phyloP scores from a whole-genome alignment of 2,797 vertebrate genomes.

The Hirundo rustica region DNA sequence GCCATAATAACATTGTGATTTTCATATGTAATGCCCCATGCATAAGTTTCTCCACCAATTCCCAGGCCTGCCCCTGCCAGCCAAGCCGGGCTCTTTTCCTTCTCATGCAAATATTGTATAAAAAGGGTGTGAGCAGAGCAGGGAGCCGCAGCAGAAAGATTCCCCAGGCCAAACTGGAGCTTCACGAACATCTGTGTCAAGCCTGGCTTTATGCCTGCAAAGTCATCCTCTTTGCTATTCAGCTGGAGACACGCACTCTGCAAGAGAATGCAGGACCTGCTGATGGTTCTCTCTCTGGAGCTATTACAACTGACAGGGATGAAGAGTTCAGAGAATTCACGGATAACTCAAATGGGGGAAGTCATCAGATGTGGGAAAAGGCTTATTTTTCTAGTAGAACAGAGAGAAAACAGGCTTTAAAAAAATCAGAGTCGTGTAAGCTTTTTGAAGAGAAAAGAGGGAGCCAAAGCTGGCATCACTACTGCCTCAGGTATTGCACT shows the following conservation, averaged over 20 bases:
- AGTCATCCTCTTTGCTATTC: neutral
- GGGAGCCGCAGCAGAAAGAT: neutral
- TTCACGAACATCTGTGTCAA: neutral
- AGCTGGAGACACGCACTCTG: fast-evolving
- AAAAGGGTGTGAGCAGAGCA: neutral
- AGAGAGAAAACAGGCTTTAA: neutral
- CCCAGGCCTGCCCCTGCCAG: constrained; percentile 35
- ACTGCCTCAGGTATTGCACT: neutral
- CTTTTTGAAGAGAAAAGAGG: neutral
- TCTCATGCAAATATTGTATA: neutral
- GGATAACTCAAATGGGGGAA: neutral
- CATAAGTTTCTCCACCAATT: constrained; percentile 24
- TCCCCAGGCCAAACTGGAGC: neutral
- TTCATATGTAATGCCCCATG: constrained; percentile 54
- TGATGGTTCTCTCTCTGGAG: neutral
- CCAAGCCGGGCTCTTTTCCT: neutral
- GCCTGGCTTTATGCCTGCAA: neutral
- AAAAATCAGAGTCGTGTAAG: neutral
- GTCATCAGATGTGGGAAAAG: neutral
- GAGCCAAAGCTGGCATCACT: neutral
- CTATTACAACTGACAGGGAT: neutral
- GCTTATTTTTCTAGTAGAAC: neutral
- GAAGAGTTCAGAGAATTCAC: neutral
- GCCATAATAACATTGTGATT: constrained; percentile 32
- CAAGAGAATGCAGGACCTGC: neutral